Evolutionary conservation across 2,113 vertebrate genomes (phyloP).

Genomic region (Anser brachyrhynchus): DNA sequence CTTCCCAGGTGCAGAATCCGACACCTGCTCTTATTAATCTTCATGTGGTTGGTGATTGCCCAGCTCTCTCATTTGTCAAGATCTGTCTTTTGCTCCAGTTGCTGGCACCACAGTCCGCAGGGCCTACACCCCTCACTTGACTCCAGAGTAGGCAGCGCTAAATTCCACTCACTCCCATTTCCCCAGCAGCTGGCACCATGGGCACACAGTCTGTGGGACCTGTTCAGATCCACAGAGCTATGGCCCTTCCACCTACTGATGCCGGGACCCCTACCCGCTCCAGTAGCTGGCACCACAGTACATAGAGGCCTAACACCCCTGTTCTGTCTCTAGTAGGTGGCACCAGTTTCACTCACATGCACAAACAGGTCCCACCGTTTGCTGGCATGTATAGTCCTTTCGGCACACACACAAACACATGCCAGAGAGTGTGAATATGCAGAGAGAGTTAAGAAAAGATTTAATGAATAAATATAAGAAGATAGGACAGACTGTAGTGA

Average conservation of each 20-base stretch:
- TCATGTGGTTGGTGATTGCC: background rate
- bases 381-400: background rate
- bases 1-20: background rate
- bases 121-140: background rate
- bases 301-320: background rate
- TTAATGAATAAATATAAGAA: background rate
- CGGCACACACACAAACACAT: background rate
- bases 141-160: background rate
- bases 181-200: too few relatives aligned
- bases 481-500: background rate
- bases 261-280: background rate
- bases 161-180: too few relatives aligned
- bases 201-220: too few relatives aligned
- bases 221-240: too few relatives aligned
- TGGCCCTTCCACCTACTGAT: too few relatives aligned
- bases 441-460: background rate
- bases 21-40: background rate
- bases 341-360: background rate
- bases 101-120: background rate
- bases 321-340: background rate
- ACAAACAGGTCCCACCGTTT: background rate
- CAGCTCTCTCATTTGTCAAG: background rate
- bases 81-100: background rate
- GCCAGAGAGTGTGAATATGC: background rate
- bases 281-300: background rate